These are phyloP conservation scores for Ips nitidus DNA, from an alignment of 1,140 invertebrate genomes.

Conservation along the genomic window DNA sequence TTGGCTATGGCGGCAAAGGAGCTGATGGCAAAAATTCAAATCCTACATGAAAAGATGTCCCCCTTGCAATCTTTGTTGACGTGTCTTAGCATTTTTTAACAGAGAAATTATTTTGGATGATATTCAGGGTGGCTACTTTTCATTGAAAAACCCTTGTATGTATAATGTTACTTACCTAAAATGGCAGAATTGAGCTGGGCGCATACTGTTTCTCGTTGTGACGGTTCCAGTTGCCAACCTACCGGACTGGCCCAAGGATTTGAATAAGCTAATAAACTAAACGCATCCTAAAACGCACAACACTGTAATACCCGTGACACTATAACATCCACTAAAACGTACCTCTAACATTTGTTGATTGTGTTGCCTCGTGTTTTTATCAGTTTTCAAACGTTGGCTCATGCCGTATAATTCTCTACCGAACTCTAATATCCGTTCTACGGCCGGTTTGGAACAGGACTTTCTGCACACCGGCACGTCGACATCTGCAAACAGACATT, in stretches of 20 bases:
- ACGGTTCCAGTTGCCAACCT: slow-evolving; percentile 90
- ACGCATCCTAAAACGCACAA: slow-evolving; percentile 76
- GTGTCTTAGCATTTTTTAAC: too few relatives aligned
- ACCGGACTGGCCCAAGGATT: slow-evolving; percentile 97
- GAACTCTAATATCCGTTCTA: slow-evolving; percentile 88
- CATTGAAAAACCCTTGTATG: too few relatives aligned
- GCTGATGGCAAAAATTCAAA: too few relatives aligned
- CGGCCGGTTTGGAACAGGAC: slow-evolving; percentile 77
- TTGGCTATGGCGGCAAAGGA: too few relatives aligned
- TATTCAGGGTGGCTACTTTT: too few relatives aligned
- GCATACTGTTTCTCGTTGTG: slow-evolving; percentile 91
- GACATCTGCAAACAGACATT: slow-evolving; percentile 50
- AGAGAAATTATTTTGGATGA: too few relatives aligned
- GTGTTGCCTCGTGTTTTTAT: slow-evolving; percentile 80
- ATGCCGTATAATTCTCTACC: slow-evolving; percentile 90
- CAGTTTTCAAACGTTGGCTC: slow-evolving; percentile 79
- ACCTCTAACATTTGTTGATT: slow-evolving; percentile 94
- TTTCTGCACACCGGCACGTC: slow-evolving; percentile 59
- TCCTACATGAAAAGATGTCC: too few relatives aligned
- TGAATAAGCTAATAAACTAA: slow-evolving; percentile 95
- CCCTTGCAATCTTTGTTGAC: too few relatives aligned
- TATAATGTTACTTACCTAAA: slow-evolving; percentile 64
- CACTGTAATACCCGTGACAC: neutral
- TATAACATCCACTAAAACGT: slow-evolving; percentile 22
- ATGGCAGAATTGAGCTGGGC: slow-evolving; percentile 96